Base-by-base conservation (phyloP, 2,888 invertebrate genomes). In the Monoplex corrugatus region DNA sequence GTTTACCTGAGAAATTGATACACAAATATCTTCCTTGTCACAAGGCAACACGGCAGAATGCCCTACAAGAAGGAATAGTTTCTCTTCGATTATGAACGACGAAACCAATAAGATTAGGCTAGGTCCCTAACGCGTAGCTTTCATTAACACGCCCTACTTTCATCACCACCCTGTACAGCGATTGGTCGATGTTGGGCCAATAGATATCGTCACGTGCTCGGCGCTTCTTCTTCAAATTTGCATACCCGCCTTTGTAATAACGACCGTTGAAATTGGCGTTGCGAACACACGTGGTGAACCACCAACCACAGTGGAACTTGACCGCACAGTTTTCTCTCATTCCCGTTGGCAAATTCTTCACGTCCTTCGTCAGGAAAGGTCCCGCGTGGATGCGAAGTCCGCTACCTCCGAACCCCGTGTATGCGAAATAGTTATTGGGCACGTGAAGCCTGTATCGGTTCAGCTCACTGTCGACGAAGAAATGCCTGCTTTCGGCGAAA, bases 261-360 rank as follows among this genome's bases (percentile, higher is more conserved):
- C 90, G 89, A 0, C 92, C 92, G 83, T 92, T 92, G 44, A 92
- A 89, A 82, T 92, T 92, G 43, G 91, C 91, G 89, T 92, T 92
- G 10, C 91, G 88, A 5, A 92, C 92, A 50, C 92, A 92, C 23
- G 92, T 91, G 6, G 89, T 89, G 57, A 91, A 92, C 92, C 92
- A 92, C 92, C 92, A 92, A 0, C 92, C 92, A 44, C 90, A 91
- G 85, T 91, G 91, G 72, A 92, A 92, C 45, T 89, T 89, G 35
- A 80, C 63, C 0, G 92, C 92, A 72, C 92, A 92, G 85, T 92
- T 92, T 43, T 88, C 89, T 13, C 90, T 88, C 89, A 92, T 89
- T 19, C 78, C 78, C 10, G 85, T 78, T 2, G 89, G 87, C 16
- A 86, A 43, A 23, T 86, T 75, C n/a, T 80, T 28, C 38, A 86